Conservation (phyloP, 2,888 invertebrate species). For the Liodrosophila aerea region DNA sequence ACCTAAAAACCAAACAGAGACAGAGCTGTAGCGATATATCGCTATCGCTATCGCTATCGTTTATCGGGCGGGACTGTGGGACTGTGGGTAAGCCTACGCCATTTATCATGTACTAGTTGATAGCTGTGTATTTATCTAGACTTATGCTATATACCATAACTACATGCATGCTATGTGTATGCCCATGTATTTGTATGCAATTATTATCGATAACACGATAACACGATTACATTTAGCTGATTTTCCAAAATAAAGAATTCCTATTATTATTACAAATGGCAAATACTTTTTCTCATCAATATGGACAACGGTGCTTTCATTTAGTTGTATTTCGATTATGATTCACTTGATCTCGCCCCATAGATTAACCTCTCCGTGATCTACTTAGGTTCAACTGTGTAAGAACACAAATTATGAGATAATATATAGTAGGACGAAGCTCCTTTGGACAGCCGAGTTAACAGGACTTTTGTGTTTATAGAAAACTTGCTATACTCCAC, state of each 20-base stretch:
- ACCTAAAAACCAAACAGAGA: slow-evolving; percentile 6
- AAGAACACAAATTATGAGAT: no score
- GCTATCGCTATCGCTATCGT: no score
- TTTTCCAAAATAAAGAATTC: slow-evolving; percentile 69
- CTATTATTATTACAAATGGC: slow-evolving; percentile 41
- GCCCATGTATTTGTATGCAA: slow-evolving; percentile 15
- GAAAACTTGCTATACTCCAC: no score
- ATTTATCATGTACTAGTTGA: slow-evolving; percentile 25
- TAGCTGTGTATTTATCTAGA: slow-evolving; percentile 37
- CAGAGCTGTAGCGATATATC: no score
- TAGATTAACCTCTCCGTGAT: no score
- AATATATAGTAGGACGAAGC: no score
- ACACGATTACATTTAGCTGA: slow-evolving; percentile 38
- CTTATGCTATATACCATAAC: slow-evolving; percentile 3
- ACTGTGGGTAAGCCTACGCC: not conserved
- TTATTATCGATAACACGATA: slow-evolving; percentile 26
- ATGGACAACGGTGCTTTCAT: slow-evolving; percentile 59
- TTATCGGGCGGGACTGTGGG: no score
- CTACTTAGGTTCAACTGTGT: no score
- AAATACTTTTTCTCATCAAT: slow-evolving; percentile 45
- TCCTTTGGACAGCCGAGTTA: no score
- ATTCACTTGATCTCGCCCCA: no score
- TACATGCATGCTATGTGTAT: not conserved
- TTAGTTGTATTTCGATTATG: slow-evolving; percentile 27
- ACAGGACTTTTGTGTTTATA: no score